Evolutionary conservation across 2,113 vertebrate genomes (phyloP).

Genomic region (Lates calcarifer): DNA sequence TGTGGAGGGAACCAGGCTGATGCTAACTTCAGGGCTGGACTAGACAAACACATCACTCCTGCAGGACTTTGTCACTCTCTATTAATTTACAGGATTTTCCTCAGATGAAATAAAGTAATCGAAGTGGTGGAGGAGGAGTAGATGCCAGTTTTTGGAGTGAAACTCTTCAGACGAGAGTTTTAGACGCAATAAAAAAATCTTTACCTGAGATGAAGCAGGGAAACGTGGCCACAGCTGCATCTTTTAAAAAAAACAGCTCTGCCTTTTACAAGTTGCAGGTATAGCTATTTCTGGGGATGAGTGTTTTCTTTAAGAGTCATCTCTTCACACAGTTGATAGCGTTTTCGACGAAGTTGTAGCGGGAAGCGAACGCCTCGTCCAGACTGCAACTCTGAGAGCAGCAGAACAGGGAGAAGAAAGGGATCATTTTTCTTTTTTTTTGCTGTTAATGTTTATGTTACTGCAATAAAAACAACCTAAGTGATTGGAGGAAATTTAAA

Average conservation of each 20-base stretch:
- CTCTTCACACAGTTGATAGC: not conserved
- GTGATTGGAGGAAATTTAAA: slow-evolving; percentile 23
- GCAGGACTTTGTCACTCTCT: too few species aligned
- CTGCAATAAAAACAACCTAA: slow-evolving; percentile 21
- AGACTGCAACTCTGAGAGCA: not conserved
- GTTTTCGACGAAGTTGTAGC: not conserved
- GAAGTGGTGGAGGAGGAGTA: not conserved
- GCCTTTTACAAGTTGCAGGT: too few species aligned
- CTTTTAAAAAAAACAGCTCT: too few species aligned
- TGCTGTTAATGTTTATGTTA: slow-evolving; percentile 9
- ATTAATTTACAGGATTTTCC: too few species aligned
- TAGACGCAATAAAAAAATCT: not conserved
- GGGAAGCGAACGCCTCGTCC: too few species aligned
- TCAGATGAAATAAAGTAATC: not conserved
- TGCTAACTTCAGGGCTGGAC: too few species aligned
- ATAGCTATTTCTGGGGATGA: not conserved
- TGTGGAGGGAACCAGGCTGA: too few species aligned
- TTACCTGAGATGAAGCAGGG: not conserved
- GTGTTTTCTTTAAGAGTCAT: not conserved
- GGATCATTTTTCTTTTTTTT: slow-evolving; percentile 50
- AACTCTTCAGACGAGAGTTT: slow-evolving; percentile 27
- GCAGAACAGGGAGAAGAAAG: slow-evolving; percentile 52
- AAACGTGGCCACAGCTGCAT: not conserved
- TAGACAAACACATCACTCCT: too few species aligned
- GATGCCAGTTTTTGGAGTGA: not conserved